Percentiles rank a stretch among this genome's conserved stretches.
These are phyloP conservation scores for Drosophila multiciliata DNA, from an alignment of 2,888 invertebrate species.

Conservation along the genomic window DNA sequence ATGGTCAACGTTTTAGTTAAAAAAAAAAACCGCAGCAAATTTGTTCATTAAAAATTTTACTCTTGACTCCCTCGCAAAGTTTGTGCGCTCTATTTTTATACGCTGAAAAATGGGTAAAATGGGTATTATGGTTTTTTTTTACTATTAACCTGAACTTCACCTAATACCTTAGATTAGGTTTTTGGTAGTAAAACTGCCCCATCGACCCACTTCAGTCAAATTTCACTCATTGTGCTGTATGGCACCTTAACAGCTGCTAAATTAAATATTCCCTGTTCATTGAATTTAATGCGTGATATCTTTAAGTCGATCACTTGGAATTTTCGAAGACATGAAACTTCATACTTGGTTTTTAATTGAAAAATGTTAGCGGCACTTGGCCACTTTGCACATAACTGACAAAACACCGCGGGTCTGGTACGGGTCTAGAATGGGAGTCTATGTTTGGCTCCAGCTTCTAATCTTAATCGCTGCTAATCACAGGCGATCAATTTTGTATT, in stretches of 20 bases:
- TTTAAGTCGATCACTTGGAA: slow-evolving; percentile 42
- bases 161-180: neutral
- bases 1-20: neutral
- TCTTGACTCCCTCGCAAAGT: neutral
- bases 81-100: neutral
- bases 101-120: neutral
- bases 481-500: slow-evolving; percentile 73
- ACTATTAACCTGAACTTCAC: neutral
- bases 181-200: neutral
- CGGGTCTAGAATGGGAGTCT: slow-evolving; percentile 32
- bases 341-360: slow-evolving; percentile 69
- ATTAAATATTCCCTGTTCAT: neutral
- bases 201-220: neutral
- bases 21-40: neutral
- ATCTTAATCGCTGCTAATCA: slow-evolving; percentile 79
- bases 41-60: neutral
- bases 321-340: slow-evolving; percentile 17
- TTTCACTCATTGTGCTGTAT: neutral
- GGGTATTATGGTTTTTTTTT: neutral
- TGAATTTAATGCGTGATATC: slow-evolving; percentile 31
- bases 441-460: slow-evolving; percentile 57
- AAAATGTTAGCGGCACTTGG: slow-evolving; percentile 79
- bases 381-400: slow-evolving; percentile 79
- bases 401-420: slow-evolving; percentile 75
- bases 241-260: neutral